Base-by-base conservation (phyloP, 2,888 invertebrate genomes). In the Andrena flavipes region DNA sequence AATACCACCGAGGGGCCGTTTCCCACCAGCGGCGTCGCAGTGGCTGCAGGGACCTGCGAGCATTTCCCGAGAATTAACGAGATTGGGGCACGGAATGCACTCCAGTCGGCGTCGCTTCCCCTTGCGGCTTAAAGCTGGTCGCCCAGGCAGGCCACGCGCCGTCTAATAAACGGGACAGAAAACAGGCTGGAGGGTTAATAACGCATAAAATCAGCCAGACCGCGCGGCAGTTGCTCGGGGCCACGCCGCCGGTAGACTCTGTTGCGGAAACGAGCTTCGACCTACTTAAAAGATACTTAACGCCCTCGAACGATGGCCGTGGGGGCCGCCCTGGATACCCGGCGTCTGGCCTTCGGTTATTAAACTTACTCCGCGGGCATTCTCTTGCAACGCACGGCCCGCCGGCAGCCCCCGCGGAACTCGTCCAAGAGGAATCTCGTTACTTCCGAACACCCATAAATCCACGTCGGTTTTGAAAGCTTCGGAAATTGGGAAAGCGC, bases 381-480 rank as follows among this genome's bases (percentile, higher is more conserved):
- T 80, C 73, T 54, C 59, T 59, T 63, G 51, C 60, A 51, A 65
- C 75, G 71, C 80, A 62, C 75, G 69, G 59, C 16, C 51, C 69
- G 65, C 69, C 69, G 67, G 74, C 74, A 65, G 73, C 76, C 42
- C 23, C 56, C 87, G 76, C 82, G 64, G 78, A 70, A 76, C 87
- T 81, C 85, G 87, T 68, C 77, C 64, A 49, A 54, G 76, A 69
- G 86, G 87, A 86, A 88, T 88, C 87, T 88, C 88, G 87, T 88
- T 88, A 88, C 88, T 82, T 75, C 74, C 78, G 65, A 86, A 85
- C 82, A 64, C 71, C 88, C 88, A 88, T 88, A 88, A 88, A 88
- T 88, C 88, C 83, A 88, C 82, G 87, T 88, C 87, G 88, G 68
- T 88, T 88, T 88, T 85, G 87, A 88, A 88, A 88, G 87, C 76